Percentiles rank a stretch among this genome's conserved stretches.
Evolutionary conservation across 2,113 vertebrate species (phyloP).

Genomic region (Grammomys dolichurus): DNA sequence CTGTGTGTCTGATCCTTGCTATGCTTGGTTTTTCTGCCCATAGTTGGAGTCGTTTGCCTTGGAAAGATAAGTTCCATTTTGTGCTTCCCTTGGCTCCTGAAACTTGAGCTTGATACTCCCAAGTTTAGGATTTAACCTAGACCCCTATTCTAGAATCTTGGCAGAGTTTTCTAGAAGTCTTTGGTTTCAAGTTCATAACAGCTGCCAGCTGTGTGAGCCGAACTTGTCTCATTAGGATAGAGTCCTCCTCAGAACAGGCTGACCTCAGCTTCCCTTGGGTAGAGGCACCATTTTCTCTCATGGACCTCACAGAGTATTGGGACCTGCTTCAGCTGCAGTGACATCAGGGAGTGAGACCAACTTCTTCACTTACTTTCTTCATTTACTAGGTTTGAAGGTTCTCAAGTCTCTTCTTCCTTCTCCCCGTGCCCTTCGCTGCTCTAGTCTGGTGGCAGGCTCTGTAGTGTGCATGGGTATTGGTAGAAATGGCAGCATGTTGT

Average conservation of each 20-base stretch:
- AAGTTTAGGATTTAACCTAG: conserved; percentile 8
- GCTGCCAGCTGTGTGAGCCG: not conserved
- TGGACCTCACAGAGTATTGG: not conserved
- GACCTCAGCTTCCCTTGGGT: not conserved
- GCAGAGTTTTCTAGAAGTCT: conserved; percentile 33
- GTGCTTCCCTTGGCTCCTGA: conserved; percentile 70
- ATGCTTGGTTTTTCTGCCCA: conserved; percentile 75
- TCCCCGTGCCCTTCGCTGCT: not conserved
- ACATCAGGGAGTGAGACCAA: not conserved
- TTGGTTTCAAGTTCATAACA: conserved; percentile 32
- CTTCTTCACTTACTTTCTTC: not conserved
- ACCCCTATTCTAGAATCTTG: not conserved
- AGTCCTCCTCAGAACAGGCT: not conserved
- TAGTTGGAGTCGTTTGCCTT: conserved; percentile 62
- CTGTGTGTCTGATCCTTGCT: conserved; percentile 67
- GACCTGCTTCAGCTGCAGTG: not conserved
- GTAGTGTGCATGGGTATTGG: not conserved
- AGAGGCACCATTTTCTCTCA: not conserved
- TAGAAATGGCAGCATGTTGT: conserved; percentile 14
- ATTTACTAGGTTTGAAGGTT: not conserved
- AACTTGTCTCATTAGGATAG: not conserved
- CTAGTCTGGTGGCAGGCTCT: not conserved
- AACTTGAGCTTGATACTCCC: not conserved
- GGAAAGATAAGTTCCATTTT: conserved; percentile 76
- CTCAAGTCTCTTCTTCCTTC: not conserved